Conservation (phyloP, 2,797 vertebrate species). For the Uromys caudimaculatus region DNA sequence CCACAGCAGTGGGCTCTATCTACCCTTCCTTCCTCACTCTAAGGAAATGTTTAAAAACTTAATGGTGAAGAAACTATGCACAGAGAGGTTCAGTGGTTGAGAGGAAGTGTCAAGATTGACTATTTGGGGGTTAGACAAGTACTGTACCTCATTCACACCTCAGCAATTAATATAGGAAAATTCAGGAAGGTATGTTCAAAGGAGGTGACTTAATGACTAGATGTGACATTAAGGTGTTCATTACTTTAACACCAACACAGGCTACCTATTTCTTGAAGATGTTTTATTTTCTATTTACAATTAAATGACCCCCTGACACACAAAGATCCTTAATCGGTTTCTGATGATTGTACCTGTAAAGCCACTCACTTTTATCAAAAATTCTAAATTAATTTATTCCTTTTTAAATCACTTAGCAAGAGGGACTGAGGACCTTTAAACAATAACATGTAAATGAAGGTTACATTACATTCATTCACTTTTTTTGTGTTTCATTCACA, state of each 20-base stretch:
- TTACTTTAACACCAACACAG: slow-evolving; percentile 11
- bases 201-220: slow-evolving; percentile 4
- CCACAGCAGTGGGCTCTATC: slow-evolving; percentile 42
- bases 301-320: not conserved
- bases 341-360: not conserved
- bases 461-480: not conserved
- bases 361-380: not conserved
- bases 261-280: slow-evolving; percentile 14
- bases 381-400: slow-evolving; percentile 25
- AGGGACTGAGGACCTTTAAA: not conserved
- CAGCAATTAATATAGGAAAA: slow-evolving; percentile 19
- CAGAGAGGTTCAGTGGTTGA: slow-evolving; percentile 37
- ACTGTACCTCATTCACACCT: not conserved
- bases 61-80: not conserved
- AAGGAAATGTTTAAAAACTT: not conserved
- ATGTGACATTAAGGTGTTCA: slow-evolving; percentile 22
- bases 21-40: not conserved
- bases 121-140: slow-evolving; percentile 50
- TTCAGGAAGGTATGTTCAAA: slow-evolving; percentile 18
- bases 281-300: not conserved
- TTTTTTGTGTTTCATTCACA: not conserved
- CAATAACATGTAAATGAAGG: not conserved
- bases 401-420: slow-evolving; percentile 20
- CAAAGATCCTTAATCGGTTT: not conserved
- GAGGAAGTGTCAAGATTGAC: slow-evolving; percentile 51